A percentile compares a stretch with the other conserved stretches of the same genome.
Evolutionary conservation across 1,140 invertebrate genomes (phyloP).

Genomic region (Atta texana): DNA sequence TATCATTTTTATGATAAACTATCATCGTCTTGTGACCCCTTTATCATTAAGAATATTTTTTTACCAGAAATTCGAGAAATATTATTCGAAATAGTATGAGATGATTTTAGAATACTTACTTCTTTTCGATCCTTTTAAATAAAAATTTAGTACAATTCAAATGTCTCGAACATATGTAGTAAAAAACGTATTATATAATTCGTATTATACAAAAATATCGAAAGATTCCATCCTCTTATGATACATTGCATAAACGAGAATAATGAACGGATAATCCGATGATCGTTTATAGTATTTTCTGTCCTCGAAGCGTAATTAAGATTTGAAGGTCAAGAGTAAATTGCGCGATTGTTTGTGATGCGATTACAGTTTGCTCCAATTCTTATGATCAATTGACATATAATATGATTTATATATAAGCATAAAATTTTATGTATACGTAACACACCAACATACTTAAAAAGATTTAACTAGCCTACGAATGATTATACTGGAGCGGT

Average conservation of each 20-base stretch:
- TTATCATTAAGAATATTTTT: neutral
- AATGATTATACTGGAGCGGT: neutral
- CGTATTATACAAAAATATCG: neutral
- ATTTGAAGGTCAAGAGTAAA: conserved; percentile 34
- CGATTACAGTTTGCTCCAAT: neutral
- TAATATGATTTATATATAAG: conserved; percentile 8
- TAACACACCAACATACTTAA: neutral
- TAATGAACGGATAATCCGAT: conserved; percentile 8
- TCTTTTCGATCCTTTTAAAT: neutral
- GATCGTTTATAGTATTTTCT: neutral
- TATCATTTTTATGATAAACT: neutral
- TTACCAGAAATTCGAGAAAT: neutral
- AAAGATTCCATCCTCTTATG: neutral
- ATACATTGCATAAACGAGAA: neutral
- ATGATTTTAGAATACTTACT: neutral
- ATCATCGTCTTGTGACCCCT: neutral
- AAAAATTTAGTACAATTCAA: neutral
- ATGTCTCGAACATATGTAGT: neutral
- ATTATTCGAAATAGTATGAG: neutral
- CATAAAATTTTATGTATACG: neutral
- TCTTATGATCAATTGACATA: neutral
- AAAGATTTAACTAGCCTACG: neutral
- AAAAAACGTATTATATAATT: conserved; percentile 8
- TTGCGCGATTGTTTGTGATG: conserved; percentile 31
- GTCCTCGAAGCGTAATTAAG: neutral